phyloP scores from a whole-genome alignment of 2,888 invertebrate species.

The Fragum sueziense region DNA sequence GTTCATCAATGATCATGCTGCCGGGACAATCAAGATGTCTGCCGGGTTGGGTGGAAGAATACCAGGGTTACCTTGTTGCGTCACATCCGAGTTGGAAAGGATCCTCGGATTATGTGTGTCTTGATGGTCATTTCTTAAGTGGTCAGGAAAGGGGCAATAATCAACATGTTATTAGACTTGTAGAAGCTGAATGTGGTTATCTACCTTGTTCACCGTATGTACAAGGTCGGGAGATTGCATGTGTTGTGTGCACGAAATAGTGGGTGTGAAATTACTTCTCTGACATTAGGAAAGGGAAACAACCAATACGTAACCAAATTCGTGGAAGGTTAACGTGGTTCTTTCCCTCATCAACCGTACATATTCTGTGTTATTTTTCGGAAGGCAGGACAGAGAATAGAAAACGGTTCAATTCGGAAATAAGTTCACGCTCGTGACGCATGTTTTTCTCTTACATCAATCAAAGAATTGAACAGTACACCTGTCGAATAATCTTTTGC shows the following conservation, averaged over 20 bases:
- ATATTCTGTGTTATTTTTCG: no score
- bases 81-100: conserved; percentile 15
- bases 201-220: not conserved
- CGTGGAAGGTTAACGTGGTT: no score
- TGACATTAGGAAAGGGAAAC: no score
- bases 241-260: conserved; percentile 42
- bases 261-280: no score
- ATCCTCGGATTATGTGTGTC: conserved; percentile 25
- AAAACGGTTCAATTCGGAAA: no score
- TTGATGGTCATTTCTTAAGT: conserved; percentile 18
- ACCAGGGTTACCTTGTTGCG: not conserved
- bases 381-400: no score
- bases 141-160: conserved; percentile 18
- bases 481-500: no score
- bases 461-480: no score
- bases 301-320: no score
- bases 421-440: no score
- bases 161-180: conserved; percentile 18
- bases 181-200: conserved; percentile 29
- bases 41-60: conserved; percentile 28
- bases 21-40: conserved; percentile 27
- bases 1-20: conserved; percentile 26
- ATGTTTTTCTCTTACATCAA: no score
- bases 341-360: no score
- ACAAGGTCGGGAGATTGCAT: conserved; percentile 30